These are phyloP conservation scores for Lagopus leucura DNA, from an alignment of 2,113 vertebrate genomes.

Conservation along the genomic window DNA sequence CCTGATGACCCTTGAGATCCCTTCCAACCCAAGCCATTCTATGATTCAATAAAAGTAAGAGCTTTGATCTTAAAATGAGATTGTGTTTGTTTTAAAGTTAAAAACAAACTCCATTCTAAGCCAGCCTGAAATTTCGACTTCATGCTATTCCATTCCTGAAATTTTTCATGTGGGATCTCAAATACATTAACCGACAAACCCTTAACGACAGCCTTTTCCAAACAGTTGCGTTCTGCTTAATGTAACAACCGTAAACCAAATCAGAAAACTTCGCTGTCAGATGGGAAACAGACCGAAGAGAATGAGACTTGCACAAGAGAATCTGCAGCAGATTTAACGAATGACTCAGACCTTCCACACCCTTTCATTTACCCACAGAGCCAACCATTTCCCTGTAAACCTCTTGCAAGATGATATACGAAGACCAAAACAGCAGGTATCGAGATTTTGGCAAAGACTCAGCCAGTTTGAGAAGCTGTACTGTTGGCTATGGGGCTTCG, in stretches of 20 bases:
- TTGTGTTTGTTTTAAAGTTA: neutral
- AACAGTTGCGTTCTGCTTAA: neutral
- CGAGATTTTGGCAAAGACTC: neutral
- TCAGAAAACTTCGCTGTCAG: neutral
- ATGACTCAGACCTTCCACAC: neutral
- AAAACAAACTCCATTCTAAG: neutral
- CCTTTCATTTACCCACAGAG: neutral
- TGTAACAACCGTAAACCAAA: neutral
- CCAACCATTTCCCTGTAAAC: neutral
- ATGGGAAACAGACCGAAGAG: neutral
- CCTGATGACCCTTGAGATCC: too few relatives aligned
- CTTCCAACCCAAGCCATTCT: too few relatives aligned
- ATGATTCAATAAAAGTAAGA: neutral
- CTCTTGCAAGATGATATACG: neutral
- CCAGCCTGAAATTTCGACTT: neutral
- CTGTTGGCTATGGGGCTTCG: neutral
- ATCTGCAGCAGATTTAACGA: neutral
- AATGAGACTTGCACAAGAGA: neutral
- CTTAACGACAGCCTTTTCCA: neutral
- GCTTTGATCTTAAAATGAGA: neutral
- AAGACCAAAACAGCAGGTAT: conserved; percentile 43
- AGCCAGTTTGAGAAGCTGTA: neutral
- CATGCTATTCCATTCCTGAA: neutral
- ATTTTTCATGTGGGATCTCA: neutral
- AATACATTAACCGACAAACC: neutral